Conservation (phyloP, 2,888 invertebrate genomes). For the Deilephila porcellus region DNA sequence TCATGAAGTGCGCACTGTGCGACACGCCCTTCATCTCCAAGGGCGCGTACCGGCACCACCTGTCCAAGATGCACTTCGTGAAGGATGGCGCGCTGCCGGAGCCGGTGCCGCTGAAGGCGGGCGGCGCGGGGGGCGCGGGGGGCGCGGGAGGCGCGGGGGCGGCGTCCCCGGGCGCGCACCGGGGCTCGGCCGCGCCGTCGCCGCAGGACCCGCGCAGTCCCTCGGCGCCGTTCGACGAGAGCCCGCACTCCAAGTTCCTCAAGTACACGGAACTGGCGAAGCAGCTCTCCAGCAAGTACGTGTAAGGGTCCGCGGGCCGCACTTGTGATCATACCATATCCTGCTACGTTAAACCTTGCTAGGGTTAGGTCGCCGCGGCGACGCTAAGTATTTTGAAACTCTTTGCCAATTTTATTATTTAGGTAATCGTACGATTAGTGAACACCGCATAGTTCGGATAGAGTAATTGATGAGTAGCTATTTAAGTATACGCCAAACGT, state of each 20-base stretch:
- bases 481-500: constrained; percentile 85
- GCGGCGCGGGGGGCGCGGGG: constrained; percentile 45
- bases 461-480: constrained; percentile 82
- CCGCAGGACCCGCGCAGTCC: constrained; percentile 86
- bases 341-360: constrained; percentile 85
- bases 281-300: constrained; percentile 98
- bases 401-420: constrained; percentile 85
- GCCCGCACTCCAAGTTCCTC: constrained; percentile 98
- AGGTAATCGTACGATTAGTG: constrained; percentile 81
- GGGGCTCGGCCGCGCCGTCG: constrained; percentile 74
- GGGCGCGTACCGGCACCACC: constrained; percentile 97
- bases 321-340: constrained; percentile 92
- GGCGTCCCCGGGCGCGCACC: constrained; percentile 75
- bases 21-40: constrained; percentile 98
- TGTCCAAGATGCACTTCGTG: constrained; percentile 97
- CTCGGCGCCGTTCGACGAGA: constrained; percentile 91
- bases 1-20: constrained; percentile 97
- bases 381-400: constrained; percentile 84
- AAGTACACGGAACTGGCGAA: constrained; percentile 99
- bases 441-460: constrained; percentile 83
- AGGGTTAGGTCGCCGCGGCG: constrained; percentile 80
- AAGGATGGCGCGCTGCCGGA: constrained; percentile 95
- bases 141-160: constrained; percentile 64
- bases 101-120: constrained; percentile 86
- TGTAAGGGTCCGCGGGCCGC: constrained; percentile 85